phyloP scores from a whole-genome alignment of 2,797 vertebrate genomes.

The Hapalemur alaotrensis region DNA sequence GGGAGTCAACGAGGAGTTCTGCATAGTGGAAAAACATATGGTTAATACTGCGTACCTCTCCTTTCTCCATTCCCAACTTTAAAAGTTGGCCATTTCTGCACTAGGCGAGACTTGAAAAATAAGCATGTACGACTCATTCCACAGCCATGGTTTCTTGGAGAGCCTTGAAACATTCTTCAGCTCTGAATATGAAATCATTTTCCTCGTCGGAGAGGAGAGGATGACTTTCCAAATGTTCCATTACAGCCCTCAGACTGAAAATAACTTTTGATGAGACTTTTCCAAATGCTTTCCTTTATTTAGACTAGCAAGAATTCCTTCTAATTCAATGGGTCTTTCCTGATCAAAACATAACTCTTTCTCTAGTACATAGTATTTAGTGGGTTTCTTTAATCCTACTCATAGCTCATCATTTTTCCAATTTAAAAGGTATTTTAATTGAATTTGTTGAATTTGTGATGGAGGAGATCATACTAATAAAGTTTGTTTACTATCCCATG shows the following conservation, averaged over 20 bases:
- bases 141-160: constrained; percentile 60
- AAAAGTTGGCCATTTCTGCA: constrained; percentile 42
- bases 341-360: constrained; percentile 58
- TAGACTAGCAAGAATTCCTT: constrained; percentile 66
- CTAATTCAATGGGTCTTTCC: constrained; percentile 39
- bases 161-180: constrained; percentile 55
- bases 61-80: not conserved
- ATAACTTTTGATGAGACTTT: constrained; percentile 66
- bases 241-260: constrained; percentile 66
- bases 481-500: not conserved
- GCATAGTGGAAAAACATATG: not conserved
- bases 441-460: not conserved
- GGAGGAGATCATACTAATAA: not conserved
- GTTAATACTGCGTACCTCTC: not conserved
- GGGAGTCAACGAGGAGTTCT: not conserved
- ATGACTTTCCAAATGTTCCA: constrained; percentile 68
- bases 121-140: constrained; percentile 50
- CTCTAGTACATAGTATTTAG: not conserved
- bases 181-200: constrained; percentile 65
- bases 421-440: not conserved
- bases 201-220: constrained; percentile 7
- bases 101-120: constrained; percentile 51
- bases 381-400: constrained; percentile 46
- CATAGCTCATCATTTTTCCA: not conserved
- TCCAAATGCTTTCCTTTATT: constrained; percentile 72